phyloP scores from a whole-genome alignment of 2,797 vertebrate genomes.

The Poeciliopsis gracilis region DNA sequence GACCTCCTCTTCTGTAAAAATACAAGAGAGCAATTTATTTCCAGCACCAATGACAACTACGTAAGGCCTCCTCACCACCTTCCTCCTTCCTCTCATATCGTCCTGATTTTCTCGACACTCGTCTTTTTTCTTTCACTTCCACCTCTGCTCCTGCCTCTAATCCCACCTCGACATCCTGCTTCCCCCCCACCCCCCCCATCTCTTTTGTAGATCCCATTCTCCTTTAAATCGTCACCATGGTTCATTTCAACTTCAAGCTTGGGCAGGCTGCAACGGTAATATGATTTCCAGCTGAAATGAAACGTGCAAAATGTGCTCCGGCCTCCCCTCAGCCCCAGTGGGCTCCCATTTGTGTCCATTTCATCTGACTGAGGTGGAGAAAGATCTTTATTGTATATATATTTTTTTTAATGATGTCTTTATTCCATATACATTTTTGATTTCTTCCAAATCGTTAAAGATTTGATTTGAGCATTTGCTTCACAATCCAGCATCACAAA shows the following conservation, averaged over 20 bases:
- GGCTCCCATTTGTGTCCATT: slow-evolving; percentile 47
- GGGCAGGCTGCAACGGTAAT: slow-evolving; percentile 56
- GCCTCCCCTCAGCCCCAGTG: slow-evolving; percentile 46
- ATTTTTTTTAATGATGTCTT: neutral
- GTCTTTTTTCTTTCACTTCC: slow-evolving; percentile 25
- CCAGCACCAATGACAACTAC: slow-evolving; percentile 39
- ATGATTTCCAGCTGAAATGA: slow-evolving; percentile 75
- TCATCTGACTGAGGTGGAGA: slow-evolving; percentile 45
- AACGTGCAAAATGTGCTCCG: slow-evolving; percentile 69
- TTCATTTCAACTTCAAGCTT: slow-evolving; percentile 67
- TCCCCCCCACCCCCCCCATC: neutral
- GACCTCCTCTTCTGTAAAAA: slow-evolving; percentile 49
- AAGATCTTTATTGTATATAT: slow-evolving; percentile 3
- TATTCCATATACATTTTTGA: neutral
- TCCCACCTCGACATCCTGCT: slow-evolving; percentile 12
- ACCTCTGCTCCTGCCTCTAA: slow-evolving; percentile 21
- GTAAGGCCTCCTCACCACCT: slow-evolving; percentile 20
- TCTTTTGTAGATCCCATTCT: slow-evolving; percentile 43
- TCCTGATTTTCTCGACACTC: slow-evolving; percentile 18
- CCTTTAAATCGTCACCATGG: slow-evolving; percentile 62
- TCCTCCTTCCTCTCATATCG: neutral
- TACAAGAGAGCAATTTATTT: slow-evolving; percentile 58
- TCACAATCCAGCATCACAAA: slow-evolving; percentile 12
- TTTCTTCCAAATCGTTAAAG: slow-evolving; percentile 30
- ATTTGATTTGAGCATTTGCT: slow-evolving; percentile 47